Evolutionary conservation across 2,797 vertebrate genomes (phyloP), one percentile per base, ranked within the genome.

Genomic region (Myotis myotis): DNA sequence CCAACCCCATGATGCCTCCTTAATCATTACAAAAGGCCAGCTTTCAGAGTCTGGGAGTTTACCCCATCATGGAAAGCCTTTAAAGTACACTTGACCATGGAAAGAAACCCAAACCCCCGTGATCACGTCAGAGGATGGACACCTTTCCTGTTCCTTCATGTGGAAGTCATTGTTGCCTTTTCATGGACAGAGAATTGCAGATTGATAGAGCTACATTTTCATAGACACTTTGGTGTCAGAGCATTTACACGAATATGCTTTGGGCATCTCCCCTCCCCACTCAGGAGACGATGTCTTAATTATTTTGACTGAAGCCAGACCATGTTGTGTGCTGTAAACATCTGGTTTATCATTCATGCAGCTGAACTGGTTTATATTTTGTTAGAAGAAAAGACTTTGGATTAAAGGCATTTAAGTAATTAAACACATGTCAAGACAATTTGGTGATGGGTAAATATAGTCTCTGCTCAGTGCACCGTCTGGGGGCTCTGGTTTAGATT

Each of bases 371-470:
- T 97, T 97, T 97, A 72, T 92, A 97, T 97, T 97, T 97, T 96
- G 95, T 81, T 93, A 96, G 96, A 97, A 96, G 96, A 97, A 97
- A 96, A 97, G 96, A 44, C 87, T 87, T 86, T 51, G 97, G 96
- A 97, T 97, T 97, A 97, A 97, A 97, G 96, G 91, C 97, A 97
- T 97, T 97, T 97, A 96, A 97, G 96, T 96, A 96, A 97, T 97
- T 97, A 97, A 97, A 96, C 96, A 96, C 97, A 97, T 25, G 97
- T 96, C 97, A 97, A 96, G 97, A 96, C 96, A 96, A 97, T 96
- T 97, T 96, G 97, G 94, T 97, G 97, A 97, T 97, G 97, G 97
- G 96, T 97, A 97, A 97, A 97, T 97, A 96, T 96, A 97, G 96
- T 97, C 92, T 97, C 95, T 95, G 92, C 92, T 96, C 94, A 96